Conservation (phyloP, 2,113 vertebrate species). For the Stercorarius parasiticus region DNA sequence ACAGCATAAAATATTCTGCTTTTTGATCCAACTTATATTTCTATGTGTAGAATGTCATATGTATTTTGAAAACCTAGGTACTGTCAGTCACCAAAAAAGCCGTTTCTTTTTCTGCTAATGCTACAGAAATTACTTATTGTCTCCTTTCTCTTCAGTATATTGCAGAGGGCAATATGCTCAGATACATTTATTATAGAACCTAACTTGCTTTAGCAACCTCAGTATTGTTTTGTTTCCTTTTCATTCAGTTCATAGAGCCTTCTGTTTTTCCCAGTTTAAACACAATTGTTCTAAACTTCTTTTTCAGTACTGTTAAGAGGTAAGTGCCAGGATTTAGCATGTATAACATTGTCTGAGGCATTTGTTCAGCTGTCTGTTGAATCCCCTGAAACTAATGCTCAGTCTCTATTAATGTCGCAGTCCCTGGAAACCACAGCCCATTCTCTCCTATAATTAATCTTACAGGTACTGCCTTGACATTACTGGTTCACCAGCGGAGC, state of each 20-base stretch:
- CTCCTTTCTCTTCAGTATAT: background rate
- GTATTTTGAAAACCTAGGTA: background rate
- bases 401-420: slow-evolving; percentile 80
- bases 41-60: background rate
- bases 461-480: slow-evolving; percentile 83
- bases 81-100: background rate
- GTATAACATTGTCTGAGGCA: slow-evolving; percentile 70
- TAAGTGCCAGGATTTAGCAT: slow-evolving; percentile 64
- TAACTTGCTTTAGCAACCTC: slow-evolving; percentile 1
- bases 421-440: slow-evolving; percentile 76
- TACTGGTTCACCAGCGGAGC: slow-evolving; percentile 86
- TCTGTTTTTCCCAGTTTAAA: slow-evolving; percentile 26
- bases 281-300: slow-evolving; percentile 59
- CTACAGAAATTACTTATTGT: background rate
- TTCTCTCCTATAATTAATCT: slow-evolving; percentile 84
- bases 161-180: background rate
- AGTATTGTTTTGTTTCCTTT: background rate
- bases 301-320: slow-evolving; percentile 4
- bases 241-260: background rate
- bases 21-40: background rate
- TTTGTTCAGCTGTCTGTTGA: slow-evolving; percentile 79
- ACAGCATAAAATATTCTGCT: background rate
- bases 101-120: background rate
- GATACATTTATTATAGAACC: background rate
- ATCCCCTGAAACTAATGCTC: slow-evolving; percentile 79